Evolutionary conservation across 2,797 vertebrate species (phyloP), one percentile per base, ranked within the genome.

Genomic region (Cyprinella venusta): DNA sequence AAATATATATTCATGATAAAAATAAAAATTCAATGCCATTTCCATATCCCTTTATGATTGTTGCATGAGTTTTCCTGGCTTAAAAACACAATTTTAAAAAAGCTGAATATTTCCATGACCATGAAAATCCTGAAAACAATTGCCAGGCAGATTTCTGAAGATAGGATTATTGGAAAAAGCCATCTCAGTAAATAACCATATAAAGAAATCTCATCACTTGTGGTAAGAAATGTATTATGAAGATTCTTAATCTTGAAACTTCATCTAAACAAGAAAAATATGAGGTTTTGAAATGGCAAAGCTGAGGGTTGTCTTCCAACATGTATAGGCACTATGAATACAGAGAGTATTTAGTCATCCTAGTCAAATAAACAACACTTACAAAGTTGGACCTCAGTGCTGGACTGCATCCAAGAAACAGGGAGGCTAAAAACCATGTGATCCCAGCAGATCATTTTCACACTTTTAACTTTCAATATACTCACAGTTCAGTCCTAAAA

Each of bases 311-410:
- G 13, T 50, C 79, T 81, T 80, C 79, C 56, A 78, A 6, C 48
- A 56, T 56, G 75, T 42, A 36, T 33, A 64, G 79, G 69, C 75
- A 38, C 82, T 19, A 82, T 48, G 69, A 82, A 67, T 64, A 48
- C 36, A 52, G 30, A 42, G n/a, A 38, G 79, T 64, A 50, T 68
- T 80, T 16, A 48, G 24, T 76, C 65, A 50, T 72, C 71, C 63
- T 50, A 50, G 48, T 38, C 82, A 86, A 84, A 86, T 83, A 83
- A 76, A 80, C 81, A 76, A 72, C 6, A 65, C 76, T 84, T 72
- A 84, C 24, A 78, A 78, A 59, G 52, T 38, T 84, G 68, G 76
- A 84, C 48, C 42, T 50, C n/a, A 26, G 40, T 26, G 26, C 30
- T 71, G 82, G 75, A 64, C 16, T 48, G 42, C 42, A 64, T 54